A percentile compares a stretch with the other conserved stretches of the same genome.
Evolutionary conservation across 1,140 invertebrate genomes (phyloP).

Genomic region (Cydia amplana): DNA sequence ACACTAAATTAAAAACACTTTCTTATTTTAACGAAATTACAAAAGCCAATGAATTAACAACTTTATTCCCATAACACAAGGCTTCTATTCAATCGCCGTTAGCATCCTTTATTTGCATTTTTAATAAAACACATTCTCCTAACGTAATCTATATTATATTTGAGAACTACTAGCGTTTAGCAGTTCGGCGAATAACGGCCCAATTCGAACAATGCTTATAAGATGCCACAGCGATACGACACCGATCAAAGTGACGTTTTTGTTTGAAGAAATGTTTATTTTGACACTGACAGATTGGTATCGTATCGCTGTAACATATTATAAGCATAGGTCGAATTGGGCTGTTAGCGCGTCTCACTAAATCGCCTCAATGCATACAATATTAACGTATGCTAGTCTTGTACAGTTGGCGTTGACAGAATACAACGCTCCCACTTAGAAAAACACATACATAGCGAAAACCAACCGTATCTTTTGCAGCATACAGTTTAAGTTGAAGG

Average conservation of each 20-base stretch:
- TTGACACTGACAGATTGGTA: too few relatives aligned
- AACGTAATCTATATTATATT: not conserved
- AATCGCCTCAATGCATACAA: conserved; percentile 23
- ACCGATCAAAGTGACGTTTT: not conserved
- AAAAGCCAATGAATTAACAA: not conserved
- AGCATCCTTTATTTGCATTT: not conserved
- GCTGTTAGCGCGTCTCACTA: not conserved
- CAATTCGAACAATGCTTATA: too few relatives aligned
- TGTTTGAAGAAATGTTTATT: not conserved
- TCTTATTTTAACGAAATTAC: not conserved
- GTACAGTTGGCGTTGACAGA: conserved; percentile 17
- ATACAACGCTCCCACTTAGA: conserved; percentile 23
- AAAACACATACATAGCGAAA: not conserved
- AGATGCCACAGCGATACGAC: too few relatives aligned
- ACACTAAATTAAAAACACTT: not conserved
- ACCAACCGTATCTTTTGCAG: not conserved
- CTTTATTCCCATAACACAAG: not conserved
- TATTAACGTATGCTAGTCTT: conserved; percentile 28
- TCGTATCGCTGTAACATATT: too few relatives aligned
- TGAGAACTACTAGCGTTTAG: not conserved
- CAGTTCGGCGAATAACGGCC: not conserved
- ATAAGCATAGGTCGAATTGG: too few relatives aligned
- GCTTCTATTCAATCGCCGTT: not conserved
- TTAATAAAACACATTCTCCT: not conserved
- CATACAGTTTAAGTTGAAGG: not conserved